phyloP scores from a whole-genome alignment of 2,797 vertebrate genomes.

The Neomorphus geoffroyi region DNA sequence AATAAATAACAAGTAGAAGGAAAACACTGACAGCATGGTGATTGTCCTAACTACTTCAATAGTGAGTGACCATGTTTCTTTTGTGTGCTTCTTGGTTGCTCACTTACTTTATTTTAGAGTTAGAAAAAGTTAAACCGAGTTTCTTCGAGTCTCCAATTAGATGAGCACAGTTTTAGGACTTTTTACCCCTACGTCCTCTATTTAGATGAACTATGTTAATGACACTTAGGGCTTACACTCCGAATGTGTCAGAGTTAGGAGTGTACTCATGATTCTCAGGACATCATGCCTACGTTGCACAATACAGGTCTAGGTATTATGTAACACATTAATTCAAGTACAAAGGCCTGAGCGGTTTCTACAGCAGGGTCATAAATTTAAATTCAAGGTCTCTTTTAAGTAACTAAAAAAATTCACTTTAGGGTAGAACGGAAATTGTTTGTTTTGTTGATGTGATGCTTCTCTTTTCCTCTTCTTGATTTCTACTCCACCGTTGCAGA shows the following conservation, averaged over 20 bases:
- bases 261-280: background rate
- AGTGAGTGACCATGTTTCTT: background rate
- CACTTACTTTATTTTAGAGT: background rate
- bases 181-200: background rate
- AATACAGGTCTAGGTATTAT: background rate
- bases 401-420: background rate
- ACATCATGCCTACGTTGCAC: background rate
- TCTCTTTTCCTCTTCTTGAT: background rate
- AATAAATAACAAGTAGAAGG: background rate
- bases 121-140: background rate
- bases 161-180: background rate
- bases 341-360: constrained; percentile 37
- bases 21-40: background rate
- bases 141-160: background rate
- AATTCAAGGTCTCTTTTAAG: background rate
- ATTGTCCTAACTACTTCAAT: background rate
- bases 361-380: background rate
- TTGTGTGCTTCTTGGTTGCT: background rate
- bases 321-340: background rate
- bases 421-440: background rate
- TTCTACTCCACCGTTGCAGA: background rate
- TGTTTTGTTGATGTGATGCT: background rate
- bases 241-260: background rate
- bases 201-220: background rate
- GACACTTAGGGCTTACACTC: background rate